These are phyloP conservation scores for Phoenicopterus ruber DNA, from an alignment of 2,113 vertebrate genomes.

Conservation along the genomic window DNA sequence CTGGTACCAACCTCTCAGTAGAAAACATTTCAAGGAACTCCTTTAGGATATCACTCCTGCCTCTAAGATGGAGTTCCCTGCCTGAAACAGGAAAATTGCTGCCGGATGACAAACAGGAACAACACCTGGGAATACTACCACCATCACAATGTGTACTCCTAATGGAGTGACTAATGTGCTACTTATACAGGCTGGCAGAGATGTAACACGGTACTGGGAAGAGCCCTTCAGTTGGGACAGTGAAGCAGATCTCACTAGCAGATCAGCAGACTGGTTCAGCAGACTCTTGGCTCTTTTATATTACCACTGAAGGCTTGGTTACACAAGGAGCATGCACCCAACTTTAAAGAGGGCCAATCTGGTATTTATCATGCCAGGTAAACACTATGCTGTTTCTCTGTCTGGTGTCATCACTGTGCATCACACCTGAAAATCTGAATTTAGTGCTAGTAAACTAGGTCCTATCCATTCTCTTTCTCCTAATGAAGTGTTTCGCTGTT, in stretches of 20 bases:
- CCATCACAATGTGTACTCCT: neutral
- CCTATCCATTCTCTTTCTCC: neutral
- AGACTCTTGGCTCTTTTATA: neutral
- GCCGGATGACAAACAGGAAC: neutral
- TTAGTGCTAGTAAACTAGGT: neutral
- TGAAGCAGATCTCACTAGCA: neutral
- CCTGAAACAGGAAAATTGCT: neutral
- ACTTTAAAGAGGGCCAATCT: neutral
- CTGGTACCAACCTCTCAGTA: neutral
- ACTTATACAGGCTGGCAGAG: neutral
- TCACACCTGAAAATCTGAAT: neutral
- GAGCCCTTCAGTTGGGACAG: neutral
- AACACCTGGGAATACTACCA: neutral
- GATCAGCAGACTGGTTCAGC: neutral
- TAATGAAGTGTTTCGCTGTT: neutral
- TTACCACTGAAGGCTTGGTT: neutral
- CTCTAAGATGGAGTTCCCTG: neutral
- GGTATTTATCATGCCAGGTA: neutral
- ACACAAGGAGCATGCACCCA: neutral
- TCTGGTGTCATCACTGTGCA: neutral
- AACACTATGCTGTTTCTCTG: neutral
- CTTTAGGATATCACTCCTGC: neutral
- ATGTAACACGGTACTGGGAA: neutral
- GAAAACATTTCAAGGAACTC: neutral
- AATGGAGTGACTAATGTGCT: neutral